A percentile compares a stretch with the other conserved stretches of the same genome.
These are phyloP conservation scores for Sitobion miscanthi DNA, from an alignment of 1,140 invertebrate genomes.

Conservation along the genomic window DNA sequence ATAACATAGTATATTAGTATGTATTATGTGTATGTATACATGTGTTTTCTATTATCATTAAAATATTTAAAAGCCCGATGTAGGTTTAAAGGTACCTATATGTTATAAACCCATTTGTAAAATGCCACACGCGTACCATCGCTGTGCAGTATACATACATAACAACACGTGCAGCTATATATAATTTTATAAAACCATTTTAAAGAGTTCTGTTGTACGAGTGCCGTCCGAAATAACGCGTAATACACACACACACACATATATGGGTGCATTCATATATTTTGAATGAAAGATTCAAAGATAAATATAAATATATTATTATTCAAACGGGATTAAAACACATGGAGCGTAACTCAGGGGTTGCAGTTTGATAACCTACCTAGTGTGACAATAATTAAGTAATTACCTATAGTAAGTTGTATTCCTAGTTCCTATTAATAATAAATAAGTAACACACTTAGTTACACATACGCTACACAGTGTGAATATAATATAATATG, in stretches of 20 bases:
- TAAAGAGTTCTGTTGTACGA: background rate
- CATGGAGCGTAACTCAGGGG: background rate
- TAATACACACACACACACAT: background rate
- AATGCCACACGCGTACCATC: constrained; percentile 1
- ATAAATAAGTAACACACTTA: background rate
- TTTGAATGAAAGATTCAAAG: background rate
- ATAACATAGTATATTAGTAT: background rate
- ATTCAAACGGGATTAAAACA: background rate
- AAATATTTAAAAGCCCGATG: background rate
- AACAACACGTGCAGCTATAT: background rate
- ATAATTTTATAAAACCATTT: background rate
- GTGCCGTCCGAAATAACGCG: background rate
- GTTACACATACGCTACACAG: background rate
- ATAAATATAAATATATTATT: background rate
- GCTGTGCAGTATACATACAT: background rate
- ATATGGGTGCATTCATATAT: background rate
- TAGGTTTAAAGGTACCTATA: background rate
- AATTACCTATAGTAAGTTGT: background rate
- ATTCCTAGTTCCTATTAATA: background rate
- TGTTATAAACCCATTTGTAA: background rate
- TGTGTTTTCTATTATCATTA: background rate
- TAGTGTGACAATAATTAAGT: background rate
- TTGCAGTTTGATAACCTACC: background rate
- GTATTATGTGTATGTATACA: background rate
- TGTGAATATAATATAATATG: no score